phyloP scores from a whole-genome alignment of 2,797 vertebrate species.

The Pseudochirops corinnae region DNA sequence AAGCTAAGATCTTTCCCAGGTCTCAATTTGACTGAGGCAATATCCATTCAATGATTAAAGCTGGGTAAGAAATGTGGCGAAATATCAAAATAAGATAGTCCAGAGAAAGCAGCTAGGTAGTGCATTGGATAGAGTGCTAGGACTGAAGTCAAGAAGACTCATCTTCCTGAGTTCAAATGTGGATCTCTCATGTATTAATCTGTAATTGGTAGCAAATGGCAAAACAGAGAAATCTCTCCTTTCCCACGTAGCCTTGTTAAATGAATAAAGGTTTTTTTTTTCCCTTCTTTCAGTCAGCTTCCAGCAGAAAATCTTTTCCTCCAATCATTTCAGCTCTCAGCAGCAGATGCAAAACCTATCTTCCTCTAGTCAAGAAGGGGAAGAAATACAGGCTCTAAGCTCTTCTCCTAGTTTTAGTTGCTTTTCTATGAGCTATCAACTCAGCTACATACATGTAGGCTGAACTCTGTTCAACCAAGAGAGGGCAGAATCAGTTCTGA shows the following conservation, averaged over 20 bases:
- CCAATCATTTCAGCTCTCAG: neutral
- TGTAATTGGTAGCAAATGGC: neutral
- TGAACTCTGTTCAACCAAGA: neutral
- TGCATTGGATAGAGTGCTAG: no score
- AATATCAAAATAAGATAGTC: neutral
- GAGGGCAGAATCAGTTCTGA: neutral
- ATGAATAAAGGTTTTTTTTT: neutral
- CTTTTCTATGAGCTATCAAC: neutral
- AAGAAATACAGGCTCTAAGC: neutral
- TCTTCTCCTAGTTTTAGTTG: neutral
- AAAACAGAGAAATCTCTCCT: neutral
- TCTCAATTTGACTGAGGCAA: no score
- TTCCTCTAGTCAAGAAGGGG: neutral
- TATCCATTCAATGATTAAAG: no score
- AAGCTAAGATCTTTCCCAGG: no score
- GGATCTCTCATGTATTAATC: neutral
- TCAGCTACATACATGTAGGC: neutral
- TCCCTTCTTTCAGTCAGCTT: neutral
- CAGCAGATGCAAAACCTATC: neutral
- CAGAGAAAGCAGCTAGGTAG: neutral
- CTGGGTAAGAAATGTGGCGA: no score
- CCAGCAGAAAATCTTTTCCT: neutral
- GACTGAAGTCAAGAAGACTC: neutral
- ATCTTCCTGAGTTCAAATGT: neutral
- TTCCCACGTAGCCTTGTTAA: neutral